phyloP scores from a whole-genome alignment of 2,113 vertebrate species.

The Manacus vitellinus region DNA sequence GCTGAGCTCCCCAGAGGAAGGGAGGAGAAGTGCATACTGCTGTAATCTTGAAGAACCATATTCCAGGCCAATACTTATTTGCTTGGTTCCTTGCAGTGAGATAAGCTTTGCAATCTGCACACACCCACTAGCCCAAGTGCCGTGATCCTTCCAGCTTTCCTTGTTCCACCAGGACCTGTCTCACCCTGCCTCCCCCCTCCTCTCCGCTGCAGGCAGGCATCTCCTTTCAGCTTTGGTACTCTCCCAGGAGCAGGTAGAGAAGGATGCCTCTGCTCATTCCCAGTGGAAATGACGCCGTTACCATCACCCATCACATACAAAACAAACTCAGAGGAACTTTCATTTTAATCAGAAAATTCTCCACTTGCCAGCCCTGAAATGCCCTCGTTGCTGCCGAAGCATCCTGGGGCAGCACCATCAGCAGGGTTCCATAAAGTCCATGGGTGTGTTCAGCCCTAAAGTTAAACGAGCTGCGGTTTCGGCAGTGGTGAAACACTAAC shows the following conservation, averaged over 20 bases:
- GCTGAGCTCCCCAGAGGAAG: conserved; percentile 1
- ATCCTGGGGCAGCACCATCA: background rate
- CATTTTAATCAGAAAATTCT: background rate
- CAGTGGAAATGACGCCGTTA: rapidly evolving
- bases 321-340: background rate
- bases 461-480: rapidly evolving
- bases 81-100: background rate
- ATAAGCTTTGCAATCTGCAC: background rate
- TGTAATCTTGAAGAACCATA: background rate
- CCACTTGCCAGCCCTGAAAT: background rate
- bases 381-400: rapidly evolving
- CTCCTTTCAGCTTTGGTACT: background rate
- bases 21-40: background rate
- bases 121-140: background rate
- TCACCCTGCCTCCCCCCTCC: background rate
- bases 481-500: background rate
- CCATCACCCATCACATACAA: background rate
- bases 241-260: background rate
- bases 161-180: background rate
- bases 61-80: background rate
- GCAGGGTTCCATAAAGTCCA: rapidly evolving
- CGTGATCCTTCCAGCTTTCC: background rate
- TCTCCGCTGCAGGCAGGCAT: background rate
- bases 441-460: background rate
- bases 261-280: background rate